Base-by-base conservation (phyloP, 1,140 invertebrate genomes). In the Marisa cornuarietis region DNA sequence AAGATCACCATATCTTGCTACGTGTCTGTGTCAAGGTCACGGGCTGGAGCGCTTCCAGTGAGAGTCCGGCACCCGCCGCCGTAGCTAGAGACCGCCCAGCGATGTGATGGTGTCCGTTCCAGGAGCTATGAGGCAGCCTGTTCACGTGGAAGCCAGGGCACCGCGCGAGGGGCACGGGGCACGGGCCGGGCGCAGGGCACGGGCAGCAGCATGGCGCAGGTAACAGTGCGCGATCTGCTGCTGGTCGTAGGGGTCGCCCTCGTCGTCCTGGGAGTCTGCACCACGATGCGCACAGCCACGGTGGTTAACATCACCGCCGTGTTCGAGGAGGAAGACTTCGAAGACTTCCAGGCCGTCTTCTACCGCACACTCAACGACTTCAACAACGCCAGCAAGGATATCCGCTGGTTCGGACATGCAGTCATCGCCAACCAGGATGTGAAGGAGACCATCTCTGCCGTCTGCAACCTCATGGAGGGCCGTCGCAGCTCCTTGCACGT, bases 221-320 rank as follows among this genome's bases (percentile, higher is more conserved):
- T 71, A 69, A 51, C 71, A 49, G 11, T 68, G 51, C 42, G 42
- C 16, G 52, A 51, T 26, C 24, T 63, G 65, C 68, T 69, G 26
- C 24, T 26, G 51, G 20, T 58, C 26, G 66, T 52, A 54, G 72
- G 49, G 20, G 62, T 62, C 61, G 31, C 63, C 54, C 16, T 72
- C 51, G 54, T 72, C 52, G 54, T 79, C 6, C 54, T 26, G 14
- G 71, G 69, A 66, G 65, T 72, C 62, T 61, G 58, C 73, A 62
- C 49, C 74, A 49, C 65, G 26, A 49, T 66, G 72, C n/a, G 61
- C 51, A 24, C 58, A 66, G 31, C 82, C 81, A 51, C 42, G 18
- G 31, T 80, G 7, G 73, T 83, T n/a, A 82, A 78, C 63, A 82
- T 86, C 52, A 85, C 80, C 14, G 85, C 85, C 31, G 71, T 87